A percentile compares a stretch with the other conserved stretches of the same genome.
Evolutionary conservation across 1,140 invertebrate species (phyloP).

Genomic region (Trichonephila clavipes): DNA sequence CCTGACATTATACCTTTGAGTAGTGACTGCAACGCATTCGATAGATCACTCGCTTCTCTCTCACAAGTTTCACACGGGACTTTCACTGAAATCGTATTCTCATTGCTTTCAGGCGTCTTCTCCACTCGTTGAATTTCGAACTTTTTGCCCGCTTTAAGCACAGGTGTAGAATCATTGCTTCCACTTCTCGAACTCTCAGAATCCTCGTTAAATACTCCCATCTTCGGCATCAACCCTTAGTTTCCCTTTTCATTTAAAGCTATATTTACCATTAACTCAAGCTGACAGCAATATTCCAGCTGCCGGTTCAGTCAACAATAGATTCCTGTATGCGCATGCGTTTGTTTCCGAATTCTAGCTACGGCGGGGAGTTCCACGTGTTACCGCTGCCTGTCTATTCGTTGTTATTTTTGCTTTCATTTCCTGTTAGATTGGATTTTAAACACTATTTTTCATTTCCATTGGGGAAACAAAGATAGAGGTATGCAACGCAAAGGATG

Average conservation of each 20-base stretch:
- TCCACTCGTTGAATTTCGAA: conserved; percentile 47
- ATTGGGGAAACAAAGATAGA: not conserved
- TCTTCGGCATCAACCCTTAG: not conserved
- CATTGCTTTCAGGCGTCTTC: conserved; percentile 17
- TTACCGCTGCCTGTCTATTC: not conserved
- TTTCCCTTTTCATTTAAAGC: not conserved
- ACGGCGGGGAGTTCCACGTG: conserved; percentile 4
- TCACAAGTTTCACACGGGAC: conserved; percentile 56
- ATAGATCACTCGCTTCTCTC: conserved; percentile 29
- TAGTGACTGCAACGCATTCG: not conserved
- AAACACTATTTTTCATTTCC: not conserved
- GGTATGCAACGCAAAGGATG: not conserved
- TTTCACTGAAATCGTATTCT: not conserved
- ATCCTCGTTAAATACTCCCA: not conserved
- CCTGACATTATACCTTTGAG: conserved; percentile 16
- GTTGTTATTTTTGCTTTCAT: not conserved
- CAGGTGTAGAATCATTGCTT: not conserved
- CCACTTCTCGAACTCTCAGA: not conserved
- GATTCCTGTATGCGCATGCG: conserved; percentile 4
- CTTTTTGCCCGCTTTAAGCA: conserved; percentile 39
- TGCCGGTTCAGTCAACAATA: conserved; percentile 64
- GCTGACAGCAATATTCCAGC: conserved; percentile 26
- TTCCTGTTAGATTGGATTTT: conserved; percentile 25
- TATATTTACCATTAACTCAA: not conserved
- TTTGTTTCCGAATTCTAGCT: conserved; percentile 26